These are phyloP conservation scores for Potamilus streckersoni DNA, from an alignment of 1,140 invertebrate species.

Conservation along the genomic window DNA sequence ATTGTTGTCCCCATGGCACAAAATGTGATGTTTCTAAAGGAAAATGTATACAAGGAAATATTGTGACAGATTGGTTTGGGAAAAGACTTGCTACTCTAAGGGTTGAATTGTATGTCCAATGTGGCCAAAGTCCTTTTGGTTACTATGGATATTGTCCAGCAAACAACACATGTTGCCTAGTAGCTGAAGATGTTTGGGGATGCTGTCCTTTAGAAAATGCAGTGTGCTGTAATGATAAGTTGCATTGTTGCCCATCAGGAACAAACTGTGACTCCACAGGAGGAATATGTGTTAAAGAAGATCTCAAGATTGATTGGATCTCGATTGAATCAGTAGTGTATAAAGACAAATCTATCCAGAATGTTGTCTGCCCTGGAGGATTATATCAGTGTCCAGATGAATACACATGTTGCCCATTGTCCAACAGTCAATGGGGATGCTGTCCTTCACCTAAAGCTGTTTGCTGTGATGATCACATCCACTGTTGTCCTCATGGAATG, in stretches of 20 bases:
- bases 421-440: constrained; percentile 49
- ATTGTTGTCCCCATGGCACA: constrained; percentile 57
- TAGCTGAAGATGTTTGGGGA: not conserved
- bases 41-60: constrained; percentile 38
- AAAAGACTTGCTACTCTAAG: constrained; percentile 7
- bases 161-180: not conserved
- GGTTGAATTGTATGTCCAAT: not conserved
- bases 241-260: constrained; percentile 61
- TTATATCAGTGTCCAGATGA: constrained; percentile 48
- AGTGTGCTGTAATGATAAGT: constrained; percentile 55
- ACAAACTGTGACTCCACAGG: constrained; percentile 50
- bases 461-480: constrained; percentile 39
- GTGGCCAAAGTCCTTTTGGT: too few species aligned
- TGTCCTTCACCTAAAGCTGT: constrained; percentile 59
- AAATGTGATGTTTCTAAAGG: constrained; percentile 44
- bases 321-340: constrained; percentile 29
- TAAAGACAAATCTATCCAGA: constrained; percentile 3
- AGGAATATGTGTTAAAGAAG: constrained; percentile 40
- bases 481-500: constrained; percentile 45
- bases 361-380: constrained; percentile 14
- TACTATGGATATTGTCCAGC: not conserved
- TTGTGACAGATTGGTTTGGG: constrained; percentile 26
- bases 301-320: constrained; percentile 29
- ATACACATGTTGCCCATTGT: constrained; percentile 55
- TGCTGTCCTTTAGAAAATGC: constrained; percentile 34